Evolutionary conservation across 2,888 invertebrate genomes (phyloP), one percentile per base, ranked within the genome.

Genomic region (Nematopogon swammerdamellus): DNA sequence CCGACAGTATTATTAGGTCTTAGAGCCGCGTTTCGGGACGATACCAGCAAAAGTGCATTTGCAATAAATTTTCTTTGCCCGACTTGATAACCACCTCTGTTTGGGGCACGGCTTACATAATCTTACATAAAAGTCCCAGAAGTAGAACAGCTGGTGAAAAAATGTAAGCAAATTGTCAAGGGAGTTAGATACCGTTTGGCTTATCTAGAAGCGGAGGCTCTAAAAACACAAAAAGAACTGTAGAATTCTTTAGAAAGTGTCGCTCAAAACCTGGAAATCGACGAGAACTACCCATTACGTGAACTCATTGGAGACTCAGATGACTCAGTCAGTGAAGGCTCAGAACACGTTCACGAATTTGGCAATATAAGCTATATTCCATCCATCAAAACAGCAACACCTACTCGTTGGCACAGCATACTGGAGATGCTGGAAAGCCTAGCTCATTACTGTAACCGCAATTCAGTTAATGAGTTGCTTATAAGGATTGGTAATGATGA

Each of bases 31-130:
- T n/a, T n/a, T n/a, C n/a, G n/a, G n/a, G n/a, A n/a, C n/a, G n/a
- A n/a, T n/a, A n/a, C n/a, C n/a, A n/a, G n/a, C n/a, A n/a, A n/a
- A n/a, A n/a, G n/a, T n/a, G n/a, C n/a, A n/a, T n/a, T n/a, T n/a
- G n/a, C n/a, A n/a, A n/a, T n/a, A n/a, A n/a, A n/a, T n/a, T n/a
- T n/a, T n/a, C n/a, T n/a, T n/a, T n/a, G n/a, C n/a, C n/a, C n/a
- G n/a, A n/a, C n/a, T n/a, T n/a, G n/a, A n/a, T n/a, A n/a, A 29
- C 18, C 49, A 49, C 20, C 14, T 52, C 1, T 52, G 52, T 18
- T 25, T 52, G 5, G 50, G 52, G 14, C 50, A 52, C 8, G 52
- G 47, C 8, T 44, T 52, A n/a, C n/a, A n/a, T n/a, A n/a, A n/a
- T n/a, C n/a, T n/a, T n/a, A n/a, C 50, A 52, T 42, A 47, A 30